These are phyloP conservation scores for Tortrix viridana DNA, from an alignment of 2,888 invertebrate species.

Conservation along the genomic window DNA sequence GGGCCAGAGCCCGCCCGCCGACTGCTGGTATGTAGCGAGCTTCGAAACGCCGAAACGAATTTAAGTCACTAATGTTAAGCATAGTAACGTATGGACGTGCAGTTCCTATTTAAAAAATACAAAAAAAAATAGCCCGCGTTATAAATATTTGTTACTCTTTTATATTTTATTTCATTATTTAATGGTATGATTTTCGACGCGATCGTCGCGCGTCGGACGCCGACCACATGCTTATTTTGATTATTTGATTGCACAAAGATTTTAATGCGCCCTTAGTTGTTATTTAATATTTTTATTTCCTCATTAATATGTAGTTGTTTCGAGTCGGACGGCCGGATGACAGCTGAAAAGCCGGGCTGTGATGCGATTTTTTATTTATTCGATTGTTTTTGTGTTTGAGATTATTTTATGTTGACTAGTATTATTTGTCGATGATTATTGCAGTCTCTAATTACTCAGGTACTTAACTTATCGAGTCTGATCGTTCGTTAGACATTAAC, in stretches of 20 bases:
- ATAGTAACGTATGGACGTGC: slow-evolving; percentile 56
- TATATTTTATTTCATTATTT: slow-evolving; percentile 42
- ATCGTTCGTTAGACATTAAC: slow-evolving; percentile 13
- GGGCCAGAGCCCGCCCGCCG: slow-evolving; percentile 44
- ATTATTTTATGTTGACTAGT: slow-evolving; percentile 36
- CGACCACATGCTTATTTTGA: slow-evolving; percentile 45
- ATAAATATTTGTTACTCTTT: slow-evolving; percentile 43
- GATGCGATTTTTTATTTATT: slow-evolving; percentile 28
- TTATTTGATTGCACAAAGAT: slow-evolving; percentile 38
- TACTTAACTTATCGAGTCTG: slow-evolving; percentile 14
- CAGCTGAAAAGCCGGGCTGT: slow-evolving; percentile 21
- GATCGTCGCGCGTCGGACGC: slow-evolving; percentile 48
- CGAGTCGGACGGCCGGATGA: slow-evolving; percentile 4
- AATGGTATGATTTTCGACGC: slow-evolving; percentile 45
- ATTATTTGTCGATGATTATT: slow-evolving; percentile 29
- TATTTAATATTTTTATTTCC: slow-evolving; percentile 9
- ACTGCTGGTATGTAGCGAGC: slow-evolving; percentile 43
- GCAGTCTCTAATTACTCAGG: slow-evolving; percentile 10
- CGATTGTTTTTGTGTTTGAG: slow-evolving; percentile 32
- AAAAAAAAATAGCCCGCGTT: slow-evolving; percentile 50
- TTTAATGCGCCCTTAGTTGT: slow-evolving; percentile 12
- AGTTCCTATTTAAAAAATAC: slow-evolving; percentile 65
- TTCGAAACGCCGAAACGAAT: slow-evolving; percentile 55
- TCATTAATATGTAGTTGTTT: slow-evolving; percentile 16
- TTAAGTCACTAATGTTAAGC: slow-evolving; percentile 62